Evolutionary conservation across 2,797 vertebrate genomes (phyloP), one percentile per base, ranked within the genome.

Genomic region (Prionace glauca): DNA sequence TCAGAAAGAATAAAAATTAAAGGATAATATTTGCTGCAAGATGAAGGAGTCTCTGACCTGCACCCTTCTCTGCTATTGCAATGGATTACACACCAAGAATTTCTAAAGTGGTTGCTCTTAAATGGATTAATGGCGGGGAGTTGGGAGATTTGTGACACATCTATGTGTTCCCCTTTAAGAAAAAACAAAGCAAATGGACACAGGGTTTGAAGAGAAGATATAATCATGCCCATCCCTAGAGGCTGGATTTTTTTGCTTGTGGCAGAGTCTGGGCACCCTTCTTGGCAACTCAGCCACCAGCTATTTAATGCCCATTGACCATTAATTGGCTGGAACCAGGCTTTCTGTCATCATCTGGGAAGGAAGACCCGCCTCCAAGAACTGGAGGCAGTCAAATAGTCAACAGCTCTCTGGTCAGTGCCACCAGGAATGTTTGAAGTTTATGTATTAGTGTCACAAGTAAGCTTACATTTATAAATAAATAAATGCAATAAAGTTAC

Each of bases 1-100:
- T 84, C 81, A 84, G 81, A 45, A 84, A 45, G 81, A 84, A 84
- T 84, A 45, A 45, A 84, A 84, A 84, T 45, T 45, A 84, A 84
- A 84, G 36, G 81, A 45, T 45, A 41, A 32, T 84, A 9, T 84
- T 22, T 18, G 36, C 79, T 41, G n/a, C 22, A 84, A 84, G 0
- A 41, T 9, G 36, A 11, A 84, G 36, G 79, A 84, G 12, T 18
- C 5, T 45, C 79, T 84, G n/a, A 41, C 36, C 36, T 41, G 16
- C 36, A 45, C 16, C 36, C 79, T 84, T 18, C 79, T 41, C 41
- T 84, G 81, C 81, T 84, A 84, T 45, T 18, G 41, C 36, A 84
- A 84, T 50, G 50, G 45, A 56, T 7, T 86, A 26, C 86, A 56
- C 12, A 50, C 50, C 26, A 50, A 88, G 86, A 60, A 88, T 88